Base-by-base conservation (phyloP, 1,140 invertebrate genomes). In the Caerostris extrusa region DNA sequence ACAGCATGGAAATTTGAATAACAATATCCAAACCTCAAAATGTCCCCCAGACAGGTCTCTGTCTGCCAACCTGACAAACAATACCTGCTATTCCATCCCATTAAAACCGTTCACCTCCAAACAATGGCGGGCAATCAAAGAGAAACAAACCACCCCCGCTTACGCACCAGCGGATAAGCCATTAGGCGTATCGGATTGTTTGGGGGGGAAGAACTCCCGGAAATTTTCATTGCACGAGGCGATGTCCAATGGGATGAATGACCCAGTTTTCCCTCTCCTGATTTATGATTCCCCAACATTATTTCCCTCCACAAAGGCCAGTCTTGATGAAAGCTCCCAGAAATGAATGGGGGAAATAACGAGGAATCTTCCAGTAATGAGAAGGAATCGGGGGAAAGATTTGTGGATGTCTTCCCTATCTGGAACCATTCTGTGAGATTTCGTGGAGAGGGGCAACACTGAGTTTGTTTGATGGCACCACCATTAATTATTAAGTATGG, bases 281-380 rank as follows among this genome's bases (percentile, higher is more conserved):
- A 85, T 85, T 85, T 85, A 85, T 85, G 83, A 60, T 85, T 85
- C 83, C 83, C 83, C 17, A n/a, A 57, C 71, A 85, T 85, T 85
- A 85, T 85, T 85, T 56, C 83, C 19, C 57, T 85, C 83, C 83
- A 77, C 71, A 77, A 77, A 77, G 71, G 71, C 34, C 71, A 77
- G 71, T 34, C 71, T 85, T 85, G 58, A 85, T 85, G 83, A 85
- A 85, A 85, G 83, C 14, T 57, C 83, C 83, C 83, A 34, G 56
- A 85, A 85, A 85, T 85, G 83, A 85, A 85, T 85, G 83, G 83
- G 83, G 57, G 83, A 85, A 58, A 85, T 77, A 77, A 77, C 71
- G 71, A 77, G 71, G 34, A 50, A 77, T 53, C 71, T 50, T 50
- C 34, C 12, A 19, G 12, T 53, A 77, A 77, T 77, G 71, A 77